phyloP scores from a whole-genome alignment of 2,113 vertebrate genomes.

The Podarcis cretensis region DNA sequence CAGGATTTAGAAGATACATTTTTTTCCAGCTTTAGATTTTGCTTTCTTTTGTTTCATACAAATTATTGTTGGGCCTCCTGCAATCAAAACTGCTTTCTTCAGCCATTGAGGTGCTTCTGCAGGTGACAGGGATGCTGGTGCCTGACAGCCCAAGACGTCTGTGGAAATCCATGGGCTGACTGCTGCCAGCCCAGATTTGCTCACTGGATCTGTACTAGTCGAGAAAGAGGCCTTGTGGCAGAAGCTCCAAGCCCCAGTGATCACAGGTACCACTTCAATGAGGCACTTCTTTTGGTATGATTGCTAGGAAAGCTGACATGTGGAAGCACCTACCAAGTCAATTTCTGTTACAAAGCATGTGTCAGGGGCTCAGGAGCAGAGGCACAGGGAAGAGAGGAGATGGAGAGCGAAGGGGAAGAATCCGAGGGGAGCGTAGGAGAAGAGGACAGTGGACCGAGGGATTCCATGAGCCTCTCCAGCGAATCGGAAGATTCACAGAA shows the following conservation, averaged over 20 bases:
- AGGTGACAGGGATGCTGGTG: background rate
- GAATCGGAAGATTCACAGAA: too few species aligned
- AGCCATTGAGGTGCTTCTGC: background rate
- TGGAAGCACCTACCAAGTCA: background rate
- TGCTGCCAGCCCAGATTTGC: background rate
- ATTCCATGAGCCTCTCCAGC: too few species aligned
- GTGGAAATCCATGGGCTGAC: background rate
- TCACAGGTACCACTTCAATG: background rate
- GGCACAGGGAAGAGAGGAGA: too few species aligned
- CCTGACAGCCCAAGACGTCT: background rate
- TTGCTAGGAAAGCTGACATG: background rate
- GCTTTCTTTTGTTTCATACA: slow-evolving; percentile 25
- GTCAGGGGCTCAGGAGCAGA: too few species aligned
- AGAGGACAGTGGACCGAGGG: too few species aligned
- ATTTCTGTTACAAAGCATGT: background rate
- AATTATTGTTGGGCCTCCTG: background rate
- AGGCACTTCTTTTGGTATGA: background rate
- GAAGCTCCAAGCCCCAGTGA: background rate
- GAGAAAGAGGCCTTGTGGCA: background rate
- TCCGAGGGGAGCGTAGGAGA: too few species aligned
- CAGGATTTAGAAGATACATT: background rate
- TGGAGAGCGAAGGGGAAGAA: too few species aligned
- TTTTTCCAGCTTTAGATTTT: background rate
- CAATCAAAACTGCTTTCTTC: background rate
- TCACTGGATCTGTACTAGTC: background rate